Evolutionary conservation across 2,888 invertebrate genomes (phyloP).

Genomic region (Celastrina argiolus): DNA sequence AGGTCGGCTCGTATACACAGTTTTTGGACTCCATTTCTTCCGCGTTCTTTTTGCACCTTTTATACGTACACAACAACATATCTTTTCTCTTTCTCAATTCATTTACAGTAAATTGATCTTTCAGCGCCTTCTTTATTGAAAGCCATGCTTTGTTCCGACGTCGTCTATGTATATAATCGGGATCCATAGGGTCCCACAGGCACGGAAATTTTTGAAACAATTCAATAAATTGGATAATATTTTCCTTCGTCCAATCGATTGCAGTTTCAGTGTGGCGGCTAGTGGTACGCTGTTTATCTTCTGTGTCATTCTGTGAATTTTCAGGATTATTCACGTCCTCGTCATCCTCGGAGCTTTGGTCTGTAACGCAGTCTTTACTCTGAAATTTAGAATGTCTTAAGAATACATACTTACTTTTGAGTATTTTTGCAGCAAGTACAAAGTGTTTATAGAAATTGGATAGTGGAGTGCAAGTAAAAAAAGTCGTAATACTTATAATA

Average conservation of each 20-base stretch:
- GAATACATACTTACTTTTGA: neutral
- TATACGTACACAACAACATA: neutral
- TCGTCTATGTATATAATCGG: neutral
- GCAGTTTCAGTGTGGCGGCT: neutral
- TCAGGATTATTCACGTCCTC: neutral
- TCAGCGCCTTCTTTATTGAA: neutral
- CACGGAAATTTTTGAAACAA: slow-evolving; percentile 2
- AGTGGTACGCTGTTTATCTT: neutral
- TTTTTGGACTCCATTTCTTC: neutral
- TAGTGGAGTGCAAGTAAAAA: no score
- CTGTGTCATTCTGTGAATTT: neutral
- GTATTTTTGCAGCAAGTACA: no score
- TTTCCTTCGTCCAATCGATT: neutral
- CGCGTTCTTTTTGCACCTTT: neutral
- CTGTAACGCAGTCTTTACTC: neutral
- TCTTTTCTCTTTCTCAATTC: neutral
- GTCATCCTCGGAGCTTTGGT: neutral
- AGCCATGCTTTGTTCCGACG: neutral
- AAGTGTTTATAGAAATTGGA: no score
- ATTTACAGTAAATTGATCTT: neutral
- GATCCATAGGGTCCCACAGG: neutral
- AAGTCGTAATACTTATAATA: no score
- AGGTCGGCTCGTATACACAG: slow-evolving; percentile 9
- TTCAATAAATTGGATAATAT: neutral
- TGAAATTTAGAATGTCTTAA: neutral